phyloP scores from a whole-genome alignment of 1,140 invertebrate species.

The Planococcus citri region DNA sequence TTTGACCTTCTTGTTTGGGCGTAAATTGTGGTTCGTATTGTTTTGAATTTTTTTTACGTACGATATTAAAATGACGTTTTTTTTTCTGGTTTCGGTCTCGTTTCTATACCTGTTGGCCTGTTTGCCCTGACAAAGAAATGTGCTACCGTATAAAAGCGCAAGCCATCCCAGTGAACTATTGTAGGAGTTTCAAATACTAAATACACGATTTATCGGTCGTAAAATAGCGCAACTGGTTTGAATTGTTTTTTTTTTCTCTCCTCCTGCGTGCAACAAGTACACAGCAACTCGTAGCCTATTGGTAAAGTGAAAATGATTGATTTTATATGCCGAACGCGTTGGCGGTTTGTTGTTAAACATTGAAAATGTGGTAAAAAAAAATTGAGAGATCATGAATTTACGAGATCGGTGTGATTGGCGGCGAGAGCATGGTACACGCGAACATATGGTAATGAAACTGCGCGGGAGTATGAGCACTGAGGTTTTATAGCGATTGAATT shows the following conservation, averaged over 20 bases:
- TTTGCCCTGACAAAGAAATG: too few species aligned
- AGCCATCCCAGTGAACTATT: too few species aligned
- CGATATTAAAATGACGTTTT: not conserved
- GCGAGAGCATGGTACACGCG: not conserved
- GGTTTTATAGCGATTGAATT: not conserved
- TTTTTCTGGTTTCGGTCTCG: not conserved
- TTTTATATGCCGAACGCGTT: constrained; percentile 7
- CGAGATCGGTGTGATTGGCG: not conserved
- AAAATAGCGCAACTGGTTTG: not conserved
- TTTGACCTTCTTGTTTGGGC: constrained; percentile 1
- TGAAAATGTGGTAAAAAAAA: not conserved
- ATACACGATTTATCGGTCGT: not conserved
- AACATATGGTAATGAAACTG: not conserved
- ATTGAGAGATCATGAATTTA: not conserved
- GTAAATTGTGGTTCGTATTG: not conserved
- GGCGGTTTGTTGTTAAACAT: not conserved
- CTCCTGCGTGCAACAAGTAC: too few species aligned
- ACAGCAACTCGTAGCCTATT: too few species aligned
- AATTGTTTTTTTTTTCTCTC: not conserved
- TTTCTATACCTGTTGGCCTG: not conserved
- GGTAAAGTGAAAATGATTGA: not conserved
- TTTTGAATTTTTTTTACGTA: not conserved
- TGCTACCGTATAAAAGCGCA: too few species aligned
- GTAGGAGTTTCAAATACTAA: too few species aligned
- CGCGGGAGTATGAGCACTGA: not conserved